Conservation (phyloP, 2,888 invertebrate genomes). For the Bombylius discolor region DNA sequence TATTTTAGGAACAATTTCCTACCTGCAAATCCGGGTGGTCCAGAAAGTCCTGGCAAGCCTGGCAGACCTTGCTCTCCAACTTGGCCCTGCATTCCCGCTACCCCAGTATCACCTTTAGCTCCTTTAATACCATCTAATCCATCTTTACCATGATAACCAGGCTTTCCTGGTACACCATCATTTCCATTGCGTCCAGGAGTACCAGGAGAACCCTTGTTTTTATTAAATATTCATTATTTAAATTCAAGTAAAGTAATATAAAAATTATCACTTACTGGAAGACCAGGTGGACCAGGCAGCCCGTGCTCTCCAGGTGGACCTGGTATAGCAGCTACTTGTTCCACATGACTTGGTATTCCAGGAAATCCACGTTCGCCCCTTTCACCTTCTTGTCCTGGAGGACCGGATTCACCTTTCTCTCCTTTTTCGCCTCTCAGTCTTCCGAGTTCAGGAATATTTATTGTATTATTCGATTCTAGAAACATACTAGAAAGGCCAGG, state of each 20-base stretch:
- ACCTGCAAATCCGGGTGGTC: constrained; percentile 23
- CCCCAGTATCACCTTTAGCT: constrained; percentile 37
- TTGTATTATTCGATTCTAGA: too few relatives aligned
- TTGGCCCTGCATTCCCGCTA: background rate
- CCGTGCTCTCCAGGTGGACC: background rate
- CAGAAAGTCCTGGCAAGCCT: constrained; percentile 39
- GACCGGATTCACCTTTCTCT: constrained; percentile 23
- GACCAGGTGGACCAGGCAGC: background rate
- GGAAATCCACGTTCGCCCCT: constrained; percentile 40
- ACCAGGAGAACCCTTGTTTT: constrained; percentile 49
- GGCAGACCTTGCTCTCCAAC: background rate
- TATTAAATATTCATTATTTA: background rate
- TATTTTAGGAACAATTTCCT: too few relatives aligned
- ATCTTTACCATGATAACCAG: constrained; percentile 50
- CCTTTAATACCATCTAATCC: constrained; percentile 41
- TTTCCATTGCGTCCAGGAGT: constrained; percentile 40
- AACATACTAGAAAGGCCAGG: constrained; percentile 19
- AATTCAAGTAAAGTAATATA: background rate
- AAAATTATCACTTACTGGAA: too few relatives aligned
- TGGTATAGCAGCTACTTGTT: too few relatives aligned
- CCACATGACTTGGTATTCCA: constrained; percentile 1
- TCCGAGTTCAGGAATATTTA: too few relatives aligned
- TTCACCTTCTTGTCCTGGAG: constrained; percentile 12
- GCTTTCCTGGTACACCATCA: constrained; percentile 33
- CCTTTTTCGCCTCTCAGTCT: constrained; percentile 32